phyloP scores from a whole-genome alignment of 2,113 vertebrate species.

The Lutjanus erythropterus region DNA sequence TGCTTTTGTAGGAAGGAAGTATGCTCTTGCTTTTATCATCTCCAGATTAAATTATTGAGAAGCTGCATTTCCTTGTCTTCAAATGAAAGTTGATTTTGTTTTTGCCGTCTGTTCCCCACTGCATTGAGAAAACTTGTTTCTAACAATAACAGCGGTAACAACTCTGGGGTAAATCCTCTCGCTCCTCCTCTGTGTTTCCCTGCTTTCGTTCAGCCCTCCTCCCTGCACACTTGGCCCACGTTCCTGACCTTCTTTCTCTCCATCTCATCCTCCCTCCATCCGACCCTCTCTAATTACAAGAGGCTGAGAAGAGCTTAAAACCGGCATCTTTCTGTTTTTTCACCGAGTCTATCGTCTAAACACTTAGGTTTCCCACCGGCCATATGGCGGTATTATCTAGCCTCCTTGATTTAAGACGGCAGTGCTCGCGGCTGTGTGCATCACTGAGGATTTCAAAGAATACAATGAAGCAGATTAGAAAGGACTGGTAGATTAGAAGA shows the following conservation, averaged over 20 bases:
- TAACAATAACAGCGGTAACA: constrained; percentile 5
- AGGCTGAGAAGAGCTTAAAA: constrained; percentile 57
- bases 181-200: not conserved
- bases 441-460: constrained; percentile 58
- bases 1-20: too few relatives aligned
- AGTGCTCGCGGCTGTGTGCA: constrained; percentile 25
- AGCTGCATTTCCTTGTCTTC: not conserved
- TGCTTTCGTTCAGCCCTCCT: constrained; percentile 13
- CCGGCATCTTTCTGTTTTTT: constrained; percentile 31
- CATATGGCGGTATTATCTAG: constrained; percentile 71
- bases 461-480: constrained; percentile 62
- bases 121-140: not conserved
- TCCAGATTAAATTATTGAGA: not conserved
- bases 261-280: constrained; percentile 19
- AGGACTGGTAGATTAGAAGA: constrained; percentile 24
- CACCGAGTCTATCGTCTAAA: constrained; percentile 33
- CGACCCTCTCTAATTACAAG: constrained; percentile 63
- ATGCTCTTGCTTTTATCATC: not conserved
- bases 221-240: constrained; percentile 27
- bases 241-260: constrained; percentile 47
- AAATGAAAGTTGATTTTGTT: not conserved
- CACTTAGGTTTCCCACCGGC: constrained; percentile 46
- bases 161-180: constrained; percentile 12
- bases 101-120: not conserved
- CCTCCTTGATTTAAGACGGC: constrained; percentile 53